Evolutionary conservation across 2,888 invertebrate species (phyloP).

Genomic region (Brachyptera risi): DNA sequence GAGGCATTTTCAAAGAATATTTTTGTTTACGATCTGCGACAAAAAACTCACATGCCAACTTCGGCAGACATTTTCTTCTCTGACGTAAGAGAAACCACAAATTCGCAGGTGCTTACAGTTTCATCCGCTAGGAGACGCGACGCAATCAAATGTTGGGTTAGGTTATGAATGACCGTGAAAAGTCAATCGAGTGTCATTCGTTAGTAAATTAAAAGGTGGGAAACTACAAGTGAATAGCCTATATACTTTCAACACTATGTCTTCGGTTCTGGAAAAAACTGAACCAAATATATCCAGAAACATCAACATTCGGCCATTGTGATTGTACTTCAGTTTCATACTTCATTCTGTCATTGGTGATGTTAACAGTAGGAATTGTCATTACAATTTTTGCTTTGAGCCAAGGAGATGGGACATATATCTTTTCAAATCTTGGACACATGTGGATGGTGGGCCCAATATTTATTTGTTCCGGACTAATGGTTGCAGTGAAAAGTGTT

Average conservation of each 20-base stretch:
- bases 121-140: no score
- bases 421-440: conserved; percentile 56
- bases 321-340: conserved; percentile 64
- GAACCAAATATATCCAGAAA: conserved; percentile 35
- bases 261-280: conserved; percentile 35
- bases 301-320: conserved; percentile 55
- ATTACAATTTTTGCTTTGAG: conserved; percentile 61
- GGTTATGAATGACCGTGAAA: neutral
- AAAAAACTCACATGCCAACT: neutral
- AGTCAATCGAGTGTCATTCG: neutral
- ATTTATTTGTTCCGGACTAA: conserved; percentile 63
- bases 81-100: no score
- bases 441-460: conserved; percentile 66
- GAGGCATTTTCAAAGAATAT: neutral
- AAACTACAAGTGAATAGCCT: no score
- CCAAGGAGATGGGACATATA: conserved; percentile 52
- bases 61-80: no score
- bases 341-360: conserved; percentile 57
- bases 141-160: no score
- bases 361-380: conserved; percentile 60
- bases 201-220: neutral
- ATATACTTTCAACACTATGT: no score
- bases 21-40: neutral
- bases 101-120: no score
- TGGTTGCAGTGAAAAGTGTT: conserved; percentile 65